Conservation (phyloP, 53 echinoderm and acorn worm species). For the Holothuria leucospilota region DNA sequence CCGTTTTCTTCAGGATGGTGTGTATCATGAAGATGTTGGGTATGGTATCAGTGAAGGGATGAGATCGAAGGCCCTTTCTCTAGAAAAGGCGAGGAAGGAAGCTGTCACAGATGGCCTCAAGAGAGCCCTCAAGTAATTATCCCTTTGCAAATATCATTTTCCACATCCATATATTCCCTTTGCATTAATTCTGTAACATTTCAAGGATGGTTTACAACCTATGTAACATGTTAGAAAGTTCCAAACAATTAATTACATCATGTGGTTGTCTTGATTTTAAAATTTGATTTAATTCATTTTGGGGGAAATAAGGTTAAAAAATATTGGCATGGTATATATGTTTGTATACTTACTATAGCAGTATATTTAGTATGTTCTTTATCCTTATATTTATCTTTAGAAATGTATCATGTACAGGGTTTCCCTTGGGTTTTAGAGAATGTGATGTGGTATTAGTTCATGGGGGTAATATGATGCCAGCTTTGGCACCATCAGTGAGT, state of each 20-base stretch:
- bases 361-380: background rate
- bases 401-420: too few species aligned
- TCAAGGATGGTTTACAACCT: background rate
- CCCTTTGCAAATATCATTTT: background rate
- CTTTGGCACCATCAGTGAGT: too few species aligned
- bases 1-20: conserved; percentile 75
- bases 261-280: too few species aligned
- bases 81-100: conserved; percentile 98
- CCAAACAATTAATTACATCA: background rate
- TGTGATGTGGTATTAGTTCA: too few species aligned
- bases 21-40: conserved; percentile 94
- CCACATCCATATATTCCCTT: background rate
- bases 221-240: background rate
- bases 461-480: too few species aligned
- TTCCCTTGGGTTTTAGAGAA: too few species aligned
- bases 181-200: background rate
- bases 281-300: too few species aligned
- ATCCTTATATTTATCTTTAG: background rate
- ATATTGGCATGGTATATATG: too few species aligned
- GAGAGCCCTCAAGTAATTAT: conserved; percentile 94
- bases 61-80: conserved; percentile 92
- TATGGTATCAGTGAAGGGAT: conserved; percentile 99
- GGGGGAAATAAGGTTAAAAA: too few species aligned
- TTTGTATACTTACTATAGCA: too few species aligned
- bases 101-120: conserved; percentile 99